Percentiles rank a stretch among this genome's conserved stretches.
Evolutionary conservation across 2,113 vertebrate species (phyloP).

Genomic region (Brachionichthys hirsutus): DNA sequence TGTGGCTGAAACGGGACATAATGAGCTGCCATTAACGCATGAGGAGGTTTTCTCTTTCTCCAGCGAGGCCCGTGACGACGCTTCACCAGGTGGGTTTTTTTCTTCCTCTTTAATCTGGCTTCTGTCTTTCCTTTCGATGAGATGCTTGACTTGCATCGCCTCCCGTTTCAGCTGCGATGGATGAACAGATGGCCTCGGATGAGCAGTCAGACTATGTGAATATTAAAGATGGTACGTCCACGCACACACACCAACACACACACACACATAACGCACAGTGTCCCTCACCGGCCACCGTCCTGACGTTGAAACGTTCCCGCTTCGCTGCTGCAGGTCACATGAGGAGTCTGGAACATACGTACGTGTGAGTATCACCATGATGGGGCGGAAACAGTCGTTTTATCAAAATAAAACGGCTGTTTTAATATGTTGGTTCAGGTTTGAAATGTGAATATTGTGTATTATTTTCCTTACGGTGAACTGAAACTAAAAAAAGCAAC

Average conservation of each 20-base stretch:
- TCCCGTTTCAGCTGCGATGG: neutral
- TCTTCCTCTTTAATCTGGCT: too few species aligned
- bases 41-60: constrained; percentile 10
- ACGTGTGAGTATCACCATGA: constrained; percentile 55
- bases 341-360: constrained; percentile 34
- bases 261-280: neutral
- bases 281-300: neutral
- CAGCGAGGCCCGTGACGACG: neutral
- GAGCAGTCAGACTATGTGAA: constrained; percentile 19
- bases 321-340: neutral
- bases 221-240: constrained; percentile 6
- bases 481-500: too few species aligned
- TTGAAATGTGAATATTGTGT: too few species aligned
- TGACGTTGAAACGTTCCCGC: neutral
- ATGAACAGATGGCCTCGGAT: neutral
- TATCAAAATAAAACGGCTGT: neutral
- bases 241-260: too few species aligned
- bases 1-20: neutral
- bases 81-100: constrained; percentile 12
- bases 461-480: too few species aligned
- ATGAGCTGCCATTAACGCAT: neutral
- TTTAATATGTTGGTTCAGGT: too few species aligned
- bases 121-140: neutral
- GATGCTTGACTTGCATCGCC: neutral
- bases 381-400: neutral